phyloP scores from a whole-genome alignment of 1,140 invertebrate genomes.

The Araneus ventricosus region DNA sequence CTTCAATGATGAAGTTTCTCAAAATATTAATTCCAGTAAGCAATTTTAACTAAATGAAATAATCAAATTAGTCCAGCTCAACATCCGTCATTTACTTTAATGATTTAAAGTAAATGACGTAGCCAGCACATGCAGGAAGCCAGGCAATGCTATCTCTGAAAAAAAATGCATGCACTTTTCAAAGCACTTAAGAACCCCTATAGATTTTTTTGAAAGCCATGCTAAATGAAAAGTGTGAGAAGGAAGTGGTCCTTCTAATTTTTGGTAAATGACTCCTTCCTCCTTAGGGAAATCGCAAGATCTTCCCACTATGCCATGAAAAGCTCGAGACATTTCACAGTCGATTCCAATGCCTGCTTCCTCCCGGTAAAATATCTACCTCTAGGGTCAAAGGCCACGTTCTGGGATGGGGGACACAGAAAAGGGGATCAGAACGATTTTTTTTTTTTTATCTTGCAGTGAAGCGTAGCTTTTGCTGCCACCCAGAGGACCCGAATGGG shows the following conservation, averaged over 20 bases:
- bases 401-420: slow-evolving; percentile 29
- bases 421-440: slow-evolving; percentile 27
- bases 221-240: background rate
- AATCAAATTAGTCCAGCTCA: no score
- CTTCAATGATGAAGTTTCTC: no score
- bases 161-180: no score
- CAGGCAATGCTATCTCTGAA: no score
- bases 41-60: no score
- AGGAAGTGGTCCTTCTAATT: background rate
- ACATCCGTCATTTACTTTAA: no score
- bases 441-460: slow-evolving; percentile 42
- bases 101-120: no score
- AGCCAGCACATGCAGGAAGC: no score
- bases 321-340: slow-evolving; percentile 55
- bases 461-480: slow-evolving; percentile 66
- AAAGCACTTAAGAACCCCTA: no score
- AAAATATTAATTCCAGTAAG: no score
- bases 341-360: slow-evolving; percentile 24
- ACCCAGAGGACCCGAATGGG: slow-evolving; percentile 59
- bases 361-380: slow-evolving; percentile 58
- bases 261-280: background rate
- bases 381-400: slow-evolving; percentile 68
- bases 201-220: background rate
- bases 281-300: background rate
- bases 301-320: background rate